A percentile compares a stretch with the other conserved stretches of the same genome.
These are phyloP conservation scores for Nebria salina DNA, from an alignment of 2,888 invertebrate species.

Conservation along the genomic window DNA sequence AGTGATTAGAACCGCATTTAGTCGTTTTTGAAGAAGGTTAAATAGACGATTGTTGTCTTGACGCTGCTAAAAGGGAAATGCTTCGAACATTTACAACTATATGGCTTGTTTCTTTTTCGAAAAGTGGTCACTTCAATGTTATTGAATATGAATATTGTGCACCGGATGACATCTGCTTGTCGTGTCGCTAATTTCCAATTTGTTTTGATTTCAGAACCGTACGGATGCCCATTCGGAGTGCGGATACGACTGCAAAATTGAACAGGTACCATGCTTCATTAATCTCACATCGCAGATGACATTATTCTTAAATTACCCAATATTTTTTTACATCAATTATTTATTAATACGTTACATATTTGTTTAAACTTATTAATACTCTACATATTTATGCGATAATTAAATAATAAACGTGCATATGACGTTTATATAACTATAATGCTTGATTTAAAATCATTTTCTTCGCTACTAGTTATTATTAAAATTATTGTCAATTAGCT, in stretches of 20 bases:
- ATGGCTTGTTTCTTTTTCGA: background rate
- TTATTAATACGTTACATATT: no score
- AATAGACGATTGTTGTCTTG: conserved; percentile 29
- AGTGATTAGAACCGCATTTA: conserved; percentile 33
- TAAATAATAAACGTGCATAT: no score
- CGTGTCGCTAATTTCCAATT: background rate
- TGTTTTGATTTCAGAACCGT: conserved; percentile 70
- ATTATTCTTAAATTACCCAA: background rate
- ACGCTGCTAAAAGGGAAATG: no score
- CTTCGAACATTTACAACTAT: background rate
- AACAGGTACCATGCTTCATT: conserved; percentile 69
- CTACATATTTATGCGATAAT: no score
- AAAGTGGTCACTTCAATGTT: no score
- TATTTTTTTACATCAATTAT: conserved; percentile 3
- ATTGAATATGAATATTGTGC: background rate
- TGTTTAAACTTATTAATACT: no score
- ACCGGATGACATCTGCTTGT: background rate
- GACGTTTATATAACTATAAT: no score
- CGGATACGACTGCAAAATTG: conserved; percentile 75
- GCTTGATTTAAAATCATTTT: no score
- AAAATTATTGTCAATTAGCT: no score
- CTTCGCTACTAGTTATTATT: no score
- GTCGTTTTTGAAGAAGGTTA: conserved; percentile 24
- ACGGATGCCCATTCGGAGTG: conserved; percentile 77
- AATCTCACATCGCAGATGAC: background rate